These are phyloP conservation scores for Seira sanloemensis DNA, from an alignment of 2,888 invertebrate genomes.

Conservation along the genomic window DNA sequence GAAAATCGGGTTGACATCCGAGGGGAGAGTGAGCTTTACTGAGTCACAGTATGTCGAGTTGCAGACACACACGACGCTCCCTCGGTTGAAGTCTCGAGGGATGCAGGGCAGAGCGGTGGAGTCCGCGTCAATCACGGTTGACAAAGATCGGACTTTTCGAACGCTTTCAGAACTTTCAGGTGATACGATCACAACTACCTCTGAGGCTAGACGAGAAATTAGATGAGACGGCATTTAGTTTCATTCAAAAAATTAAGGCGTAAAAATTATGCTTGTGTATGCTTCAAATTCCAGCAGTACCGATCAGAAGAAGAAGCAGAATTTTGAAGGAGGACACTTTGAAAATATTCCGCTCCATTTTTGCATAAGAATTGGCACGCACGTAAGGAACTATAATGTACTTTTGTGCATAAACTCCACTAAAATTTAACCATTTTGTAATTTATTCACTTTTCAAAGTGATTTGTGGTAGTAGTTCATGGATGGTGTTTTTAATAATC, in stretches of 20 bases:
- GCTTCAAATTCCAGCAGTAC: neutral
- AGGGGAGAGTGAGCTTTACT: conserved; percentile 41
- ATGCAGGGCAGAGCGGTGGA: conserved; percentile 68
- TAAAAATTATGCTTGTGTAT: neutral
- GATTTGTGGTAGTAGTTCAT: too few species aligned
- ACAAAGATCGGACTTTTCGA: conserved; percentile 1
- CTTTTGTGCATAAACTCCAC: too few species aligned
- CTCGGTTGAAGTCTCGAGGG: conserved; percentile 73
- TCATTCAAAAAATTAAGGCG: neutral
- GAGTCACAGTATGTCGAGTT: conserved; percentile 75
- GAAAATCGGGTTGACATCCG: neutral
- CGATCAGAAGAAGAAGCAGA: neutral
- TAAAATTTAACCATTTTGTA: too few species aligned
- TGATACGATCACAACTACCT: neutral
- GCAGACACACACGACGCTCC: conserved; percentile 75
- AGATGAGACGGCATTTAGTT: neutral
- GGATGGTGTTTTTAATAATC: neutral
- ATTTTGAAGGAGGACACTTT: neutral
- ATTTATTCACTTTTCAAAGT: neutral
- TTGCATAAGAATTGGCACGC: too few species aligned
- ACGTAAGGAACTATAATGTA: too few species aligned
- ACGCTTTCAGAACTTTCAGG: neutral
- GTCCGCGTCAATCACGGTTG: neutral
- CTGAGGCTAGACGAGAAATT: neutral
- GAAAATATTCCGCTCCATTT: too few species aligned